phyloP scores from a whole-genome alignment of 2,113 vertebrate species.

The Peromyscus polionotus region DNA sequence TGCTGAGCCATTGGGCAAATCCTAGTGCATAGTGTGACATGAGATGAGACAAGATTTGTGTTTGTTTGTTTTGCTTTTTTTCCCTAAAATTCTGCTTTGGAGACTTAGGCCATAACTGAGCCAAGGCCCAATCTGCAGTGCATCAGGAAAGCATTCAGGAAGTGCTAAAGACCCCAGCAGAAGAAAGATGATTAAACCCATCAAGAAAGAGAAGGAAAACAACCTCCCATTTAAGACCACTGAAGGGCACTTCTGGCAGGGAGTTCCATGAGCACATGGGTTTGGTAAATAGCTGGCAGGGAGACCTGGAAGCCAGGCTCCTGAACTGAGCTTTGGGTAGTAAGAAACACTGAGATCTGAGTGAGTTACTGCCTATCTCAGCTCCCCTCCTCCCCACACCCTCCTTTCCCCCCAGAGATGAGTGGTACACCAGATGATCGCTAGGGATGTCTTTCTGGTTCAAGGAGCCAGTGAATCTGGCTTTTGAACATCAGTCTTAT shows the following conservation, averaged over 20 bases:
- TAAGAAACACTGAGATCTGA: background rate
- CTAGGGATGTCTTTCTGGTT: background rate
- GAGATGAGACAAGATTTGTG: background rate
- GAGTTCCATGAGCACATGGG: background rate
- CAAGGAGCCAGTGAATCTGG: background rate
- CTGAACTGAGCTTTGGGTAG: background rate
- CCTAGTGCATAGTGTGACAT: conserved; percentile 1
- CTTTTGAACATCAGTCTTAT: background rate
- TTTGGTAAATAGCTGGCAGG: background rate
- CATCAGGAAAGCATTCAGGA: conserved; percentile 73
- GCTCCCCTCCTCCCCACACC: background rate
- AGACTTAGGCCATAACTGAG: conserved; percentile 19
- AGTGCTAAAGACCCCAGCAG: conserved; percentile 73
- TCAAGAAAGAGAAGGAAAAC: conserved; percentile 65
- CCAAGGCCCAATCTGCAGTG: conserved; percentile 65
- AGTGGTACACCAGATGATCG: background rate
- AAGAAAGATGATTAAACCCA: conserved; percentile 72
- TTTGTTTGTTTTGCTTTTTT: background rate
- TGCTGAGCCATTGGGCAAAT: conserved; percentile 67
- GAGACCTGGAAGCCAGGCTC: background rate
- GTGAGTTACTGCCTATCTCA: background rate
- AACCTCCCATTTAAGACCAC: background rate
- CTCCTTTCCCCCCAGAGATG: background rate
- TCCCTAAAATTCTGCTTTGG: conserved; percentile 19
- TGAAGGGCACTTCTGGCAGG: background rate